Evolutionary conservation across 2,797 vertebrate species (phyloP), one percentile per base, ranked within the genome.

Genomic region (Podargus strigoides): DNA sequence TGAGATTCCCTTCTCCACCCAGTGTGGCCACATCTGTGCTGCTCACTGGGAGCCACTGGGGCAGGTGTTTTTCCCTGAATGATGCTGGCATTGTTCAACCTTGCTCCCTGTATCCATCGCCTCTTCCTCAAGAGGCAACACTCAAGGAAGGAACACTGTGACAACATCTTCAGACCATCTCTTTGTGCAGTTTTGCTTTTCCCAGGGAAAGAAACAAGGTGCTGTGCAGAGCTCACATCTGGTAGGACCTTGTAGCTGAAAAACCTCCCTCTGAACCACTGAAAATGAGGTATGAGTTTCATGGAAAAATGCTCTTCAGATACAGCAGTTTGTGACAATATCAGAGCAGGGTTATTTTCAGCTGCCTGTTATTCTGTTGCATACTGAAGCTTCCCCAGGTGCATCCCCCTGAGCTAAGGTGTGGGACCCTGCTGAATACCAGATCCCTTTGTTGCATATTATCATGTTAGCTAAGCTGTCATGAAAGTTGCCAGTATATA

Each of bases 341-440:
- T 94, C 79, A 73, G 95, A 94, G 73, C 58, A 93, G 87, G 68
- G 64, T 11, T 96, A 76, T 73, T 97, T 91, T 97, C 96, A 97
- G 94, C 96, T 97, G 95, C 94, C 94, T 97, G 96, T 90, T 94
- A 90, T 94, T 96, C 89, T 96, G 85, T 76, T 90, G 95, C 94
- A 91, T 72, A 89, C 95, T 74, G 85, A 49, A 94, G 92, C 93
- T 91, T 96, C 92, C 94, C 98, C 98, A 98, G 98, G 98, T 98
- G 98, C 72, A 96, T 97, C 63, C 96, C 98, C 97, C 95, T 91
- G 85, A 98, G 98, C 97, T 96, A 97, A 97, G 97, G 97, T 22
- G 89, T 96, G 97, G 95, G 90, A 93, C 95, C 80, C 95, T 76
- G 92, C 70, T 50, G 87, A 97, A 98, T 96, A 93, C 97, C 96